Percentiles rank a stretch among this genome's conserved stretches.
Evolutionary conservation across 2,113 vertebrate species (phyloP).

Genomic region (Azemiops feae): DNA sequence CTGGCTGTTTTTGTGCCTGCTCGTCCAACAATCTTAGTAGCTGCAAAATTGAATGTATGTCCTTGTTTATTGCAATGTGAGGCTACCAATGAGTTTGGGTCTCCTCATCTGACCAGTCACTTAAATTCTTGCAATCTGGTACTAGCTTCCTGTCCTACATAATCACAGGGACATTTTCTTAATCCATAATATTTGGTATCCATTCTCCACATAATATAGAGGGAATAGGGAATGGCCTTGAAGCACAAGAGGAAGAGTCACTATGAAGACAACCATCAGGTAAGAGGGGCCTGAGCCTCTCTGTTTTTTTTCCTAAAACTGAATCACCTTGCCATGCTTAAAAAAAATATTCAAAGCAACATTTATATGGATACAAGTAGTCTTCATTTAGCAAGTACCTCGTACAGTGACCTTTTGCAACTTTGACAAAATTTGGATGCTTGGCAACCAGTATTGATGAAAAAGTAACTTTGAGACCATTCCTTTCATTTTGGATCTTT

Average conservation of each 20-base stretch:
- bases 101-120: background rate
- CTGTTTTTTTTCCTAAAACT: background rate
- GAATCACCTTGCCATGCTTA: background rate
- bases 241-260: background rate
- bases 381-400: background rate
- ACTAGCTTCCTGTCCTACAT: background rate
- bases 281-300: background rate
- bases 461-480: background rate
- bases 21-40: background rate
- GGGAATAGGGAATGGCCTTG: background rate
- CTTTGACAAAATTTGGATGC: background rate
- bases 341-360: background rate
- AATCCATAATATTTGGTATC: background rate
- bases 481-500: background rate
- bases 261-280: background rate
- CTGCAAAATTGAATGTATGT: background rate
- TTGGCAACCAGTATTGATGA: background rate
- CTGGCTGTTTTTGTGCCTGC: background rate
- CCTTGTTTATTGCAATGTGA: background rate
- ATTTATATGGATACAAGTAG: background rate
- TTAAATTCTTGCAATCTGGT: background rate
- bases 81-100: background rate
- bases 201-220: background rate
- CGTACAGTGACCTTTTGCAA: background rate
- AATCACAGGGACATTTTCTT: background rate